Evolutionary conservation across 2,113 vertebrate genomes (phyloP).

Genomic region (Mesocricetus auratus): DNA sequence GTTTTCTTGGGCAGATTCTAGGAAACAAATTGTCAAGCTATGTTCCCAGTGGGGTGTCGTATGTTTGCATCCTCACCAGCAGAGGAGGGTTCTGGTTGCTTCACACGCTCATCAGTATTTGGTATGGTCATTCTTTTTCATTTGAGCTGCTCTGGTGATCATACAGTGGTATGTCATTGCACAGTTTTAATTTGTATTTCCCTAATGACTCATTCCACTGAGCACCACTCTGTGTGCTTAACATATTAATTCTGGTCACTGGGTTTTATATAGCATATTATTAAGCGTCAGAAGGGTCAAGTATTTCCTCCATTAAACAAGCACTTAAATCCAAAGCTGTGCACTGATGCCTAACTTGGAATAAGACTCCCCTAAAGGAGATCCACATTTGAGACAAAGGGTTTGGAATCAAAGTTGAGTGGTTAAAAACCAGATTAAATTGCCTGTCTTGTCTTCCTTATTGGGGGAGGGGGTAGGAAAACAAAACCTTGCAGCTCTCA

Average conservation of each 20-base stretch:
- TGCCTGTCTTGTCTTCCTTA: conserved; percentile 46
- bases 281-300: conserved; percentile 29
- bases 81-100: not conserved
- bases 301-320: not conserved
- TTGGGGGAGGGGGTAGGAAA: fast-evolving
- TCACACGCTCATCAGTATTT: not conserved
- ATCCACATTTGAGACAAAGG: not conserved
- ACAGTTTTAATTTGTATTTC: conserved; percentile 11
- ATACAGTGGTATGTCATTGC: not conserved
- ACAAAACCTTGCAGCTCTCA: conserved; percentile 63
- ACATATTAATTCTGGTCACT: conserved; percentile 26
- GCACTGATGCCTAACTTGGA: not conserved
- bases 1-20: conserved; percentile 34
- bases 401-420: conserved; percentile 48
- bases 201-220: not conserved
- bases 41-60: not conserved
- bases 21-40: not conserved
- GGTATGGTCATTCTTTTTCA: not conserved
- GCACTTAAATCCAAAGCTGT: conserved; percentile 54
- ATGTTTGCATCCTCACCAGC: not conserved
- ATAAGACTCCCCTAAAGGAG: conserved; percentile 6
- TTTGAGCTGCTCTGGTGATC: not conserved
- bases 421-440: conserved; percentile 61
- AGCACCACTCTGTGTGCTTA: conserved; percentile 24
- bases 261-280: not conserved